phyloP scores from a whole-genome alignment of 2,888 invertebrate species.

The Acronicta psi region DNA sequence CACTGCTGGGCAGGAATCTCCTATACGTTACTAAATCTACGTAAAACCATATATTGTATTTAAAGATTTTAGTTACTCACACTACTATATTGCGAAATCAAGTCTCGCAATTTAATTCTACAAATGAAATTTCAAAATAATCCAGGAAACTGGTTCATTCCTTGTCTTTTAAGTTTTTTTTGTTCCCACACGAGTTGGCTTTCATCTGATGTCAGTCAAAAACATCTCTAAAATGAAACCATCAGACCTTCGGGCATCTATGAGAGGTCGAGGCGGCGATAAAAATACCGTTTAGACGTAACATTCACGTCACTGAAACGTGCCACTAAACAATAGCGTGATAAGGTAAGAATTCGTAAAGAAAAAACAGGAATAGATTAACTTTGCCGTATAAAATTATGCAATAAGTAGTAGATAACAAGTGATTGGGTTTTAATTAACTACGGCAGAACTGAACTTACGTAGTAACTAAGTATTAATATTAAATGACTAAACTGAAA shows the following conservation, averaged over 20 bases:
- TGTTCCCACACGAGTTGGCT: constrained; percentile 55
- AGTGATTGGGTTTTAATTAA: constrained; percentile 1
- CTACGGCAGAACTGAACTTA: neutral
- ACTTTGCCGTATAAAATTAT: constrained; percentile 15
- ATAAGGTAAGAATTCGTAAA: constrained; percentile 43
- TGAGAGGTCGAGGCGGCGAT: constrained; percentile 68
- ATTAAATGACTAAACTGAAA: constrained; percentile 2
- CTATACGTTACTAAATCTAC: neutral
- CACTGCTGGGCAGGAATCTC: no score
- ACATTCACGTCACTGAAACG: constrained; percentile 54
- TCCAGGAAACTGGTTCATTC: constrained; percentile 15
- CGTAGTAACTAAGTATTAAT: neutral
- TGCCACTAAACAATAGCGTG: constrained; percentile 45
- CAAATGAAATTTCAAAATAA: no score
- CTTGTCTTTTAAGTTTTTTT: constrained; percentile 15
- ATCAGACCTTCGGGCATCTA: constrained; percentile 70
- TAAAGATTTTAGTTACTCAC: neutral
- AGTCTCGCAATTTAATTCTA: constrained; percentile 1
- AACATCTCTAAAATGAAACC: constrained; percentile 60
- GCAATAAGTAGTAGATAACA: constrained; percentile 2
- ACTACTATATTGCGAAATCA: neutral
- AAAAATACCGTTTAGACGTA: constrained; percentile 67
- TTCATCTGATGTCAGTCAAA: constrained; percentile 52
- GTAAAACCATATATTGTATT: neutral
- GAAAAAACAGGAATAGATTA: constrained; percentile 27